phyloP scores from a whole-genome alignment of 2,113 vertebrate species.

The Hirundichthys speculiger region DNA sequence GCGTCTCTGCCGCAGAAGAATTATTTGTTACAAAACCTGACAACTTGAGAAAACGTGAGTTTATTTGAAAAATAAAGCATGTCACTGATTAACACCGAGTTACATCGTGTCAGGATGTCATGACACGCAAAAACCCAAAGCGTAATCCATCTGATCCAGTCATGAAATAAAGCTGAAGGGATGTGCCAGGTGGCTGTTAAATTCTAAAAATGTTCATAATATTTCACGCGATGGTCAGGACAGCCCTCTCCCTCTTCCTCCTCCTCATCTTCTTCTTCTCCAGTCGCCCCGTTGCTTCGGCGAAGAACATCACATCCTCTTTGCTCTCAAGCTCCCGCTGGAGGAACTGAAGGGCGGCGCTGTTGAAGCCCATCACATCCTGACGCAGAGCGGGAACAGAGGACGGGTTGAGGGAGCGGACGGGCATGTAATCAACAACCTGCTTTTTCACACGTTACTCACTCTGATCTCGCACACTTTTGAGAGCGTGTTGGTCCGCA shows the following conservation, averaged over 20 bases:
- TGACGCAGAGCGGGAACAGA: constrained; percentile 54
- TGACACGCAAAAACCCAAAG: constrained; percentile 25
- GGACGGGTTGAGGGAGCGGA: background rate
- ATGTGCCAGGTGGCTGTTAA: background rate
- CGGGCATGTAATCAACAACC: too few relatives aligned
- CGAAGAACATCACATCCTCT: constrained; percentile 94
- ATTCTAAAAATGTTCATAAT: background rate
- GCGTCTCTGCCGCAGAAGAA: constrained; percentile 7
- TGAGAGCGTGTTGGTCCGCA: constrained; percentile 89
- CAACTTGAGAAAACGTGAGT: constrained; percentile 44
- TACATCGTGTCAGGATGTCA: constrained; percentile 26
- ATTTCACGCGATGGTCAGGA: constrained; percentile 86
- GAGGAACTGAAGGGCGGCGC: constrained; percentile 91
- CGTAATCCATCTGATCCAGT: background rate
- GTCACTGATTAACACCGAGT: constrained; percentile 31
- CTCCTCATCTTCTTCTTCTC: constrained; percentile 89
- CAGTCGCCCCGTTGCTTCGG: constrained; percentile 89
- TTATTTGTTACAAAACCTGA: constrained; percentile 47
- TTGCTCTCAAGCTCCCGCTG: constrained; percentile 92
- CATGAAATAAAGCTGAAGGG: background rate
- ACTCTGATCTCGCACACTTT: constrained; percentile 90
- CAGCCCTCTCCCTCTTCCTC: constrained; percentile 88
- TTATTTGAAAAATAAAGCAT: constrained; percentile 58
- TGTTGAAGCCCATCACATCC: constrained; percentile 94
- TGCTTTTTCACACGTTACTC: too few relatives aligned